A percentile compares a stretch with the other conserved stretches of the same genome.
phyloP scores from a whole-genome alignment of 2,888 invertebrate genomes.

The Neuroscelio doddi region DNA sequence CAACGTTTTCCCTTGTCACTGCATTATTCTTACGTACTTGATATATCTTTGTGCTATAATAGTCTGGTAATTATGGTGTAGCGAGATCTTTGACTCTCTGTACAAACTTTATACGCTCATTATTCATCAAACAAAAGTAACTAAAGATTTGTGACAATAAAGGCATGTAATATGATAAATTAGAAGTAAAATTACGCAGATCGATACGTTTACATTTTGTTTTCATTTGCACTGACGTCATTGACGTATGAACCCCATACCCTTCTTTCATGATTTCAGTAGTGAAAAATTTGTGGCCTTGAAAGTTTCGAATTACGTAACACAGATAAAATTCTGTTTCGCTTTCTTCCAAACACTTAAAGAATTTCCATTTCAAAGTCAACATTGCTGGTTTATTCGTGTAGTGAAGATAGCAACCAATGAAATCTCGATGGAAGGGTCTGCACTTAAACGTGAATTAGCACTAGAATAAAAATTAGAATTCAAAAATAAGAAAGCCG shows the following conservation, averaged over 20 bases:
- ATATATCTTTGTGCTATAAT: constrained; percentile 39
- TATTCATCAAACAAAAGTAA: too few species aligned
- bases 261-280: too few species aligned
- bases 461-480: not conserved
- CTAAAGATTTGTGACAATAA: too few species aligned
- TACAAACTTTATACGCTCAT: too few species aligned
- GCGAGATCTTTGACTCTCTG: constrained; percentile 12
- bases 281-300: too few species aligned
- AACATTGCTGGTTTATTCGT: constrained; percentile 24
- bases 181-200: too few species aligned
- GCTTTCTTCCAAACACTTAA: constrained; percentile 4
- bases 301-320: not conserved
- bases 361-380: constrained; percentile 35
- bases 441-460: constrained; percentile 2
- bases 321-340: not conserved
- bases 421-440: not conserved
- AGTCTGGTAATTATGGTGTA: constrained; percentile 42
- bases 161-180: too few species aligned
- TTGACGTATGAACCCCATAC: too few species aligned
- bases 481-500: constrained; percentile 35
- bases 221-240: too few species aligned
- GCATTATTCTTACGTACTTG: constrained; percentile 41
- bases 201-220: too few species aligned
- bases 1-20: constrained; percentile 46
- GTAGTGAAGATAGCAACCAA: not conserved